Base-by-base conservation (phyloP, 35 echinoderm and acorn worm species). In the Acanthaster planci region DNA sequence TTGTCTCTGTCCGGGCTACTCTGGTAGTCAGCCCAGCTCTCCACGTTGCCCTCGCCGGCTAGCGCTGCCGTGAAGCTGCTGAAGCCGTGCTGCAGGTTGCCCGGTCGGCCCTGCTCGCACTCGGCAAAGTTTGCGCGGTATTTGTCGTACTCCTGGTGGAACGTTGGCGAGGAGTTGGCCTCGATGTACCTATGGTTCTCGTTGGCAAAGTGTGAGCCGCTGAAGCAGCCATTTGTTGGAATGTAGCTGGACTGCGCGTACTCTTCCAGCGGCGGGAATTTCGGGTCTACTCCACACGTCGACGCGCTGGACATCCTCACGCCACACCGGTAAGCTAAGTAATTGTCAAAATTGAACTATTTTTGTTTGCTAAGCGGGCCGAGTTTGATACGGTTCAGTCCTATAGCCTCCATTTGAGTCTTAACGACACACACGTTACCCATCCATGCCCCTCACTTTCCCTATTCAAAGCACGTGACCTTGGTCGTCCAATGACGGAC, bases 171-270 rank as follows among this genome's bases (percentile, higher is more conserved):
- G 79, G 79, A 19, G 21, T 60, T 59, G 81, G 32, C 18, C 22
- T 44, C 32, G 18, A 21, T 15, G 53, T 58, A 37, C 38, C 81
- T 35, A 53, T 36, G 81, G 12, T 83, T 37, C 27, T 59, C 30
- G 44, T 57, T 53, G 37, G 51, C 35, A 15, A 58, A 83, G 81
- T 53, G 38, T 58, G 56, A 36, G 51, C 52, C 52, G 56, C 56
- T 83, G 22, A 58, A 83, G 10, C 56, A 83, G 18, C 81, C 81
- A 53, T 83, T 83, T 1, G 29, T 83, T 18, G 81, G 81, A 57
- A 83, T 83, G 38, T 83, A 83, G 36, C 81, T 83, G 16, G 81
- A 83, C 38, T 83, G 81, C 21, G 53, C 56, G 38, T 83, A 83
- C 38, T 83, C 81, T 27, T 83, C 81, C 51, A 83, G 35, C 32